A percentile compares a stretch with the other conserved stretches of the same genome.
Conservation (phyloP, 2,113 vertebrate species). For the Trematomus loennbergii region DNA sequence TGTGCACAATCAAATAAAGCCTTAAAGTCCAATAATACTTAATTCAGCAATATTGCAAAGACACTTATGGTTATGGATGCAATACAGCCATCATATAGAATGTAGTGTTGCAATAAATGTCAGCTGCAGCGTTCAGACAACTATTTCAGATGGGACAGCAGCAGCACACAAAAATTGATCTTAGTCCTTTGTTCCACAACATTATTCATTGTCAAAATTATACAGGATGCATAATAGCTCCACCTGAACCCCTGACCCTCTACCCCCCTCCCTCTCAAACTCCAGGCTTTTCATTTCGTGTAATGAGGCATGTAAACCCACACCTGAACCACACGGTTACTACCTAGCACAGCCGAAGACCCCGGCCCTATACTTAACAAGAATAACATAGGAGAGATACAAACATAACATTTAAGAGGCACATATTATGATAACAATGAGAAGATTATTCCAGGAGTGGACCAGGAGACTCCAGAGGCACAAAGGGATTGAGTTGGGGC, state of each 20-base stretch:
- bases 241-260: constrained; percentile 44
- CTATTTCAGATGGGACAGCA: constrained; percentile 41
- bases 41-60: constrained; percentile 50
- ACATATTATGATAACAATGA: constrained; percentile 33
- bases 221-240: constrained; percentile 47
- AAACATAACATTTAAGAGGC: constrained; percentile 49
- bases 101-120: constrained; percentile 48
- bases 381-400: constrained; percentile 48
- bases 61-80: constrained; percentile 1
- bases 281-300: constrained; percentile 53
- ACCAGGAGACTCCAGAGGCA: constrained; percentile 53
- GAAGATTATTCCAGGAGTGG: constrained; percentile 43
- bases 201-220: constrained; percentile 63
- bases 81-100: constrained; percentile 6
- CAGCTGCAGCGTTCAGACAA: constrained; percentile 11
- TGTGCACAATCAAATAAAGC: constrained; percentile 59
- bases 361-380: constrained; percentile 21
- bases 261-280: constrained; percentile 1
- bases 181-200: constrained; percentile 53
- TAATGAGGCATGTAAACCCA: constrained; percentile 68
- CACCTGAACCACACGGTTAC: constrained; percentile 70
- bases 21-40: constrained; percentile 68
- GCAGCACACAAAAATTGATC: constrained; percentile 50
- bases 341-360: constrained; percentile 33
- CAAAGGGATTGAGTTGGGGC: constrained; percentile 54